Conservation (phyloP, 2,797 vertebrate genomes). For the Euthynnus affinis region DNA sequence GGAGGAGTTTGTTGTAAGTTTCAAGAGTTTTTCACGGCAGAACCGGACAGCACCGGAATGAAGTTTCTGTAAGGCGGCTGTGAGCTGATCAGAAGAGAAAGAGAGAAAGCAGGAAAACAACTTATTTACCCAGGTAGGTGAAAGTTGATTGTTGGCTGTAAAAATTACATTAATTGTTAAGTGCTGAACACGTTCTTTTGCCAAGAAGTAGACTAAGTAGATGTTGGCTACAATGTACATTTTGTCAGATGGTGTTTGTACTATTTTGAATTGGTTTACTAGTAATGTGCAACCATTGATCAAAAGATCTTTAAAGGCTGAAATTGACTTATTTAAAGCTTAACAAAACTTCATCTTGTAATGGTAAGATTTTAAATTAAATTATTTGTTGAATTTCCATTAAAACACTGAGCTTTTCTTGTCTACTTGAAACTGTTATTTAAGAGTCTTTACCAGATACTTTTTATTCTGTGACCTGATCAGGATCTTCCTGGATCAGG, state of each 20-base stretch:
- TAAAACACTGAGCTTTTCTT: not conserved
- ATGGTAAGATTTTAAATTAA: not conserved
- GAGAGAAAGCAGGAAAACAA: not conserved
- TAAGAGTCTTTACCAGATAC: not conserved
- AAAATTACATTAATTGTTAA: not conserved
- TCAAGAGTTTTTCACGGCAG: slow-evolving; percentile 51
- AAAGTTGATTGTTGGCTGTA: slow-evolving; percentile 7
- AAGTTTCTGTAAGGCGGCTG: slow-evolving; percentile 32
- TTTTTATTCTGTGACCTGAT: not conserved
- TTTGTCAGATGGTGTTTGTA: not conserved
- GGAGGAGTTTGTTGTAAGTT: slow-evolving; percentile 63
- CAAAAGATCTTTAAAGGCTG: not conserved
- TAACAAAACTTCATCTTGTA: not conserved
- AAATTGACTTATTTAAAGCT: not conserved
- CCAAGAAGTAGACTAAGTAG: not conserved
- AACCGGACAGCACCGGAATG: slow-evolving; percentile 76
- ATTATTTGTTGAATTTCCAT: not conserved
- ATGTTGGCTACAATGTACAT: not conserved
- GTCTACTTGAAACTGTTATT: not conserved
- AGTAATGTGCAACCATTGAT: not conserved
- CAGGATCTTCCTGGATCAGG: not conserved
- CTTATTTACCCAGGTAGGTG: slow-evolving; percentile 43
- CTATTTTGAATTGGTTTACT: not conserved
- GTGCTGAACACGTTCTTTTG: not conserved
- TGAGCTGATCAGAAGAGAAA: slow-evolving; percentile 19